Conservation (phyloP, 2,113 vertebrate species). For the Actinemys pallida region DNA sequence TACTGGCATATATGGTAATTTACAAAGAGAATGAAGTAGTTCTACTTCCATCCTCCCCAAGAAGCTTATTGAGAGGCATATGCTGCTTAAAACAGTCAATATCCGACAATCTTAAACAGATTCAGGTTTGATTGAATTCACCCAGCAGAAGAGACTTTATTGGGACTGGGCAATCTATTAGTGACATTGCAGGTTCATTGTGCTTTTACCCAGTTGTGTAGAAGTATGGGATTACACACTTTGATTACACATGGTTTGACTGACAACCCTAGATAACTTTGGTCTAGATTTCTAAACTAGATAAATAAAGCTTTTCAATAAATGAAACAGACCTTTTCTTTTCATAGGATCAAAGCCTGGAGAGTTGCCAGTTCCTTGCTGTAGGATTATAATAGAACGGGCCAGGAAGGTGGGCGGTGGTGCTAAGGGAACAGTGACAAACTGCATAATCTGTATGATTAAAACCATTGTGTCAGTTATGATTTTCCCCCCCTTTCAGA, state of each 20-base stretch:
- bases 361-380: slow-evolving; percentile 2
- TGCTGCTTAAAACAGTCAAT: not conserved
- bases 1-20: not conserved
- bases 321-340: slow-evolving; percentile 41
- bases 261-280: slow-evolving; percentile 1
- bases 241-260: not conserved
- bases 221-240: not conserved
- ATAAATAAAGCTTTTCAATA: not conserved
- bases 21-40: not conserved
- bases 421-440: slow-evolving; percentile 39
- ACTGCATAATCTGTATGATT: slow-evolving; percentile 8
- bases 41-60: rapidly evolving
- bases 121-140: not conserved
- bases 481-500: slow-evolving; percentile 16
- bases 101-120: not conserved
- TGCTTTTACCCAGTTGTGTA: not conserved
- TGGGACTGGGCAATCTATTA: not conserved
- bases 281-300: not conserved
- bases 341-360: slow-evolving; percentile 18
- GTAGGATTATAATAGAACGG: not conserved
- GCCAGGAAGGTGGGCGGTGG: slow-evolving; percentile 8
- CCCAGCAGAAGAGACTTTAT: not conserved
- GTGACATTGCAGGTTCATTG: not conserved
- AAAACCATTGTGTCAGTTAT: slow-evolving; percentile 20
- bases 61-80: not conserved